Base-by-base conservation (phyloP, 2,888 invertebrate species). In the Cabera pusaria region DNA sequence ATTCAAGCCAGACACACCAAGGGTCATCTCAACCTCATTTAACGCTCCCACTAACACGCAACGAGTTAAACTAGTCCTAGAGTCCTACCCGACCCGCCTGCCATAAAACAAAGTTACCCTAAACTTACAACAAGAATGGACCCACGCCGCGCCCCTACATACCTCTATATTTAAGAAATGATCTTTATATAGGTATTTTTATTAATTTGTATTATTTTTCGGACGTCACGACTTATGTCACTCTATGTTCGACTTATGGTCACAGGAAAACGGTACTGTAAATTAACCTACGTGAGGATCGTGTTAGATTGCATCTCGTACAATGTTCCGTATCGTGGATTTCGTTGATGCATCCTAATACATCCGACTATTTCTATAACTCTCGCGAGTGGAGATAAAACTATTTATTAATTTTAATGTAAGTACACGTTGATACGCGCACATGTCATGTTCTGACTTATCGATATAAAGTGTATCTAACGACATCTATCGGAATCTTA, bases 201-300 rank as follows among this genome's bases (percentile, higher is more conserved):
- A 24, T 31, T 41, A 12, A 31, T 27, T 36, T 42, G 31, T 36
- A 31, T 23, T 73, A 70, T 58, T 66, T 74, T 77, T 72, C 80
- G 86, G 86, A 87, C 86, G 86, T 76, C 72, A 79, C 80, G 77
- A 76, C 69, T 77, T 78, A 76, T 81, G 65, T 69, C 72, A 67
- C 69, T 62, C 67, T 73, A 76, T 73, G 64, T 61, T 70, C 57
- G 72, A 69, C 77, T 66, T 67, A 53, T 22, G 44, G 46, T 59
- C 63, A 61, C 71, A 76, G 70, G 69, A 70, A 67, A 77, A 72
- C 72, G n/a, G 74, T 77, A 78, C 53, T 72, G 73, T 71, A 72
- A 75, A 69, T 71, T 68, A 78, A 70, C 63, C 72, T 77, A 79
- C 51, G 35, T 32, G 45, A 52, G 52, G 52, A 45, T 44, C 53